Conservation (phyloP, 2,888 invertebrate genomes). For the Eretmocerus hayati region DNA sequence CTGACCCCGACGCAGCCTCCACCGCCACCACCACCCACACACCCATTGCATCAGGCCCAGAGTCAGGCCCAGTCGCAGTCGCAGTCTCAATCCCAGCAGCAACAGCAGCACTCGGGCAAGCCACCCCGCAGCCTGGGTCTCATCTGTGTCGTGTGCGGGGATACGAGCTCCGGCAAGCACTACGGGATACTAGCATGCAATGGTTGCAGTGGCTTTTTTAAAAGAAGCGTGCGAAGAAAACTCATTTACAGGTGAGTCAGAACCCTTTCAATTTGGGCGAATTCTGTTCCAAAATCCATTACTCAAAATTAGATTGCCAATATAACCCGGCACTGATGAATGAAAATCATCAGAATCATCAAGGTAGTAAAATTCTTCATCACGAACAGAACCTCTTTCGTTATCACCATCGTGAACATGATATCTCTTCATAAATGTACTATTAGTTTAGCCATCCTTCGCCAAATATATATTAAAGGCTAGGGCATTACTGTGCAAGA, state of each 20-base stretch:
- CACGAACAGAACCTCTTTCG: no score
- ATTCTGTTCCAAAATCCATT: no score
- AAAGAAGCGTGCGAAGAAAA: constrained; percentile 90
- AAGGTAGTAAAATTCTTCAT: no score
- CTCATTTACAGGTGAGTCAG: constrained; percentile 93
- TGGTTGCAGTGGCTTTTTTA: constrained; percentile 99
- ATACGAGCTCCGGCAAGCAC: constrained; percentile 94
- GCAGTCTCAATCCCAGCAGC: constrained; percentile 34
- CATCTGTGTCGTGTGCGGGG: constrained; percentile 93
- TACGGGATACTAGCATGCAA: constrained; percentile 98
- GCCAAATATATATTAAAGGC: no score
- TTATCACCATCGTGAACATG: no score
- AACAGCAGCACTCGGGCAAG: constrained; percentile 37
- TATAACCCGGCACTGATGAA: no score
- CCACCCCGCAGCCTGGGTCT: constrained; percentile 62
- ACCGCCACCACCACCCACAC: constrained; percentile 30
- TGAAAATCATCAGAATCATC: no score
- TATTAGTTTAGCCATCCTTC: no score
- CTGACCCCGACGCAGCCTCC: constrained; percentile 35
- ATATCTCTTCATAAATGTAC: no score
- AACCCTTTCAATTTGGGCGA: no score
- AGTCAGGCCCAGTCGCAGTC: constrained; percentile 32
- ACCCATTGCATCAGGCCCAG: constrained; percentile 29
- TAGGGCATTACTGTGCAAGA: no score
- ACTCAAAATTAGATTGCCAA: no score